These are phyloP conservation scores for Acanthis flammea DNA, from an alignment of 2,797 vertebrate species.

Conservation along the genomic window DNA sequence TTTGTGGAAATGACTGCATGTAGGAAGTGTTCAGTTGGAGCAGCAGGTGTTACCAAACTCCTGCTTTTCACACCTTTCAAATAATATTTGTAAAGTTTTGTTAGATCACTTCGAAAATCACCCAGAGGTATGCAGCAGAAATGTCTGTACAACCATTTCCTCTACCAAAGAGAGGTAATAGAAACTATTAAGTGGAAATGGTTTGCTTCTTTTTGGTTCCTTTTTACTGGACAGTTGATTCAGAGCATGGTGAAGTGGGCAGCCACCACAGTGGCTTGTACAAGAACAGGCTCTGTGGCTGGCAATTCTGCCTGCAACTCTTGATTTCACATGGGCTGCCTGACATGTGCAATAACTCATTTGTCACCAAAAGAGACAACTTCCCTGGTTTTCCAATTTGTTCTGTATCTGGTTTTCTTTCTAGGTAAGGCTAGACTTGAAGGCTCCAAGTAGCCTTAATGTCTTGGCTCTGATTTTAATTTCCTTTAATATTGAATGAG, in stretches of 20 bases:
- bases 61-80: not conserved
- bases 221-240: not conserved
- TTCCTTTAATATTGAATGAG: slow-evolving; percentile 65
- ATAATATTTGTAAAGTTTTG: not conserved
- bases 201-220: not conserved
- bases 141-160: not conserved
- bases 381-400: slow-evolving; percentile 9
- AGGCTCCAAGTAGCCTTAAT: slow-evolving; percentile 50
- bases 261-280: not conserved
- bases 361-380: not conserved
- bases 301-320: not conserved
- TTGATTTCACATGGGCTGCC: not conserved
- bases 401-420: slow-evolving; percentile 30
- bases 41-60: not conserved
- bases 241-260: not conserved
- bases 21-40: not conserved
- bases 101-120: not conserved
- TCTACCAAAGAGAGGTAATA: not conserved
- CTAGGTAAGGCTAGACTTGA: slow-evolving; percentile 44
- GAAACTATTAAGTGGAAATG: not conserved
- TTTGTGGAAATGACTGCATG: not conserved
- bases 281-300: not conserved
- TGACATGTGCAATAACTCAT: not conserved
- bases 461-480: slow-evolving; percentile 62
- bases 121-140: not conserved